phyloP scores from a whole-genome alignment of 2,113 vertebrate genomes.

The Irena cyanogastra region DNA sequence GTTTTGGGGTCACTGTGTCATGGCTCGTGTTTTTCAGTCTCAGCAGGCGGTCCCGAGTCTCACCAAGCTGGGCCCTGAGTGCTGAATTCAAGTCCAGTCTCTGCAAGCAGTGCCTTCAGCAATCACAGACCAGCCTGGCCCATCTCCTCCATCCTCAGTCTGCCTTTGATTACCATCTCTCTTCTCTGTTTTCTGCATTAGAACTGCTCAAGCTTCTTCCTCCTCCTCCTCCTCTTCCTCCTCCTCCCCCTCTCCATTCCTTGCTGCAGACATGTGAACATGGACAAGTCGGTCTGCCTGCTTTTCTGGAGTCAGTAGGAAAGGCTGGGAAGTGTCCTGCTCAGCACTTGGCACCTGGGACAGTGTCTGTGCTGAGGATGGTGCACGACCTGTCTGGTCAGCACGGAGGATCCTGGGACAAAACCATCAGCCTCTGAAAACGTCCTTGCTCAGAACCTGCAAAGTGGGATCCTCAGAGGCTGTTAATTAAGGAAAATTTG shows the following conservation, averaged over 20 bases:
- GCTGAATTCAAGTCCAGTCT: not conserved
- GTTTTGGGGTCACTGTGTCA: not conserved
- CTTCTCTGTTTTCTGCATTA: not conserved
- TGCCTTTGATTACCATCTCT: not conserved
- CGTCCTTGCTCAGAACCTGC: not conserved
- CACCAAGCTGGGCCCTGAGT: not conserved
- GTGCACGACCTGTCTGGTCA: not conserved
- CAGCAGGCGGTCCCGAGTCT: not conserved
- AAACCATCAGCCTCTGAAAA: not conserved
- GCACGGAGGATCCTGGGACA: not conserved
- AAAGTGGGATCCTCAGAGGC: not conserved
- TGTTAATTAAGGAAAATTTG: not conserved
- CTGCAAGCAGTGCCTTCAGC: not conserved
- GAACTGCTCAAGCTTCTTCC: not conserved
- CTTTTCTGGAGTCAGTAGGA: not conserved
- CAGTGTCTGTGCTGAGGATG: not conserved
- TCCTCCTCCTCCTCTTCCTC: not conserved
- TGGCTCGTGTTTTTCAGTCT: not conserved
- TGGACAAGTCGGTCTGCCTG: not conserved
- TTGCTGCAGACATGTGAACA: not conserved
- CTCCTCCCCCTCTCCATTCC: not conserved
- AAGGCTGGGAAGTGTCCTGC: not conserved
- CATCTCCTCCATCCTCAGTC: not conserved
- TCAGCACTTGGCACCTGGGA: not conserved
- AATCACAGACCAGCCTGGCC: not conserved